These are phyloP conservation scores for Colletes collaris DNA, from an alignment of 2,888 invertebrate species.

Conservation along the genomic window DNA sequence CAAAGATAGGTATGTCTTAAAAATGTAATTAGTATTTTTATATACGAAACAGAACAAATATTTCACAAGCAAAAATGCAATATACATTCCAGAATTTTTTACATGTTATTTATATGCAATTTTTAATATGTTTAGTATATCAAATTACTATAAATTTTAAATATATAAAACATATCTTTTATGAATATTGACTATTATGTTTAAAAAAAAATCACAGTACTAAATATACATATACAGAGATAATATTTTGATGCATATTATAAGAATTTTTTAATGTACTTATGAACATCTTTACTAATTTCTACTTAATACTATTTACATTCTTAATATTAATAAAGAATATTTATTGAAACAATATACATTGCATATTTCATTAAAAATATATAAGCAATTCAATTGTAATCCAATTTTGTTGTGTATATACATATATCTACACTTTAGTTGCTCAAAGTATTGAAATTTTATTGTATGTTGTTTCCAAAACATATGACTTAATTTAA, in stretches of 20 bases:
- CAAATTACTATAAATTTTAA: conserved; percentile 21
- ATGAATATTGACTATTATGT: conserved; percentile 13
- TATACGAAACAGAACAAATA: conserved; percentile 27
- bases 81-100: conserved; percentile 44
- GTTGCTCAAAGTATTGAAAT: conserved; percentile 10
- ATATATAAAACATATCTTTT: conserved; percentile 20
- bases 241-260: conserved; percentile 12
- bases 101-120: conserved; percentile 29
- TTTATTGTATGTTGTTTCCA: background rate
- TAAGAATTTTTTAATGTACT: conserved; percentile 19
- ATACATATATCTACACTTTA: background rate
- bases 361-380: conserved; percentile 1
- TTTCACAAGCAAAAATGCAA: conserved; percentile 26
- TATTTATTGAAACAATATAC: conserved; percentile 19
- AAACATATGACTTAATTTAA: background rate
- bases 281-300: conserved; percentile 16
- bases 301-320: conserved; percentile 19
- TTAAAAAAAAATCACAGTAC: conserved; percentile 8
- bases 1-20: conserved; percentile 19
- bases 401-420: too few relatives aligned
- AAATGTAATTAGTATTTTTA: conserved; percentile 30
- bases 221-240: conserved; percentile 9
- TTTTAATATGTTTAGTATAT: conserved; percentile 24
- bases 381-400: too few relatives aligned
- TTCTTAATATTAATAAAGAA: background rate